These are phyloP conservation scores for Prenolepis imparis DNA, from an alignment of 2,888 invertebrate genomes.

Conservation along the genomic window DNA sequence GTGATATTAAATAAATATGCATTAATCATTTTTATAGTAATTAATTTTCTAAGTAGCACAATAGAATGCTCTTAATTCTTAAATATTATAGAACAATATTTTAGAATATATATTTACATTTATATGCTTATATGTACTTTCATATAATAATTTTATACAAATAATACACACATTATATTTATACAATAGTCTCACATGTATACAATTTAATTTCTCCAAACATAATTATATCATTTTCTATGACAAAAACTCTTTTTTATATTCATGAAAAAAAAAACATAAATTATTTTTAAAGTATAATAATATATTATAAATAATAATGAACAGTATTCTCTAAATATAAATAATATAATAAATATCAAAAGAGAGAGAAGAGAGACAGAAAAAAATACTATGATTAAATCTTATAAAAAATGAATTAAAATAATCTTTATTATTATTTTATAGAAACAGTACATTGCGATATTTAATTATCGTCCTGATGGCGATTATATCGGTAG, in stretches of 20 bases:
- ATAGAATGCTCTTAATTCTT: background rate
- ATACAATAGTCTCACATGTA: background rate
- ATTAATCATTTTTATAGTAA: background rate
- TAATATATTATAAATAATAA: no score
- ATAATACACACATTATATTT: background rate
- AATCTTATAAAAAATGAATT: constrained; percentile 4
- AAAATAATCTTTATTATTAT: constrained; percentile 12
- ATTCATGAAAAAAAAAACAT: background rate
- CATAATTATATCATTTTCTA: background rate
- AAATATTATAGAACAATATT: background rate
- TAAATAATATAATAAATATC: background rate
- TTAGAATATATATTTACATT: background rate
- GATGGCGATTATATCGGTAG: constrained; percentile 42
- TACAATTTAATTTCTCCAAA: background rate
- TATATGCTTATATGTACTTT: background rate
- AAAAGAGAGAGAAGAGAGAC: background rate
- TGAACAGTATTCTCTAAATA: background rate
- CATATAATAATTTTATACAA: background rate
- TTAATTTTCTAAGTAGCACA: background rate
- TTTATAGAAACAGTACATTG: constrained; percentile 21
- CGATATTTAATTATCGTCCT: constrained; percentile 51
- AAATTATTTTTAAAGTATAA: no score
- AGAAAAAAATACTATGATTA: background rate
- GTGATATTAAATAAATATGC: background rate
- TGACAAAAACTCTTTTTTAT: background rate